phyloP scores from a whole-genome alignment of 2,113 vertebrate genomes.

The Hemiscyllium ocellatum region DNA sequence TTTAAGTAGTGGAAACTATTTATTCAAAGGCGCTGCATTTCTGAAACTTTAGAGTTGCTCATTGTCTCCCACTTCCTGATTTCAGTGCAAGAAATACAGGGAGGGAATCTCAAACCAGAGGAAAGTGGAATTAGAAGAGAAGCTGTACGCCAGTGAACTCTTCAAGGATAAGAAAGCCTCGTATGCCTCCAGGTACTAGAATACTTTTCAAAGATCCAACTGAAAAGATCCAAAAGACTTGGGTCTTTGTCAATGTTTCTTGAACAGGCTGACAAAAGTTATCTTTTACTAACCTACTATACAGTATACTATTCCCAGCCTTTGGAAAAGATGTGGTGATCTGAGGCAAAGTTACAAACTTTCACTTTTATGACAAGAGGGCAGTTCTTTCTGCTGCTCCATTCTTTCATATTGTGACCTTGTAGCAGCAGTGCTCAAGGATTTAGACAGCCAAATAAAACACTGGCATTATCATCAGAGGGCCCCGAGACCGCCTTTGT shows the following conservation, averaged over 20 bases:
- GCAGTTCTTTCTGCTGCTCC: background rate
- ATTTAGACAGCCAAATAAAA: background rate
- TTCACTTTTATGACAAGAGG: background rate
- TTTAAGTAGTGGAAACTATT: background rate
- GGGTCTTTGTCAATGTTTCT: background rate
- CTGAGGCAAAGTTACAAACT: background rate
- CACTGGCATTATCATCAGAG: background rate
- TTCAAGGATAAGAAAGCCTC: conserved; percentile 64
- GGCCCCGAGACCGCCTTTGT: background rate
- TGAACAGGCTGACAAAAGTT: background rate
- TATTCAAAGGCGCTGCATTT: background rate
- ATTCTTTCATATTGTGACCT: background rate
- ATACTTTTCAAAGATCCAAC: background rate
- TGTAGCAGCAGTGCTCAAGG: background rate
- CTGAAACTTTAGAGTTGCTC: background rate
- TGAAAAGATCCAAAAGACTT: background rate
- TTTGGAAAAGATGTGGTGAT: background rate
- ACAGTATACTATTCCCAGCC: background rate
- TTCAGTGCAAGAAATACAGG: conserved; percentile 63
- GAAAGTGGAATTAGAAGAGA: conserved; percentile 50
- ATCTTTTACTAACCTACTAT: background rate
- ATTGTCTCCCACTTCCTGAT: background rate
- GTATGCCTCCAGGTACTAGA: conserved; percentile 59
- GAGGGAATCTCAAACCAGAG: conserved; percentile 49
- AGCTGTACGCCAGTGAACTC: conserved; percentile 61